Evolutionary conservation across 2,113 vertebrate species (phyloP).

Genomic region (Ariopsis seemanni): DNA sequence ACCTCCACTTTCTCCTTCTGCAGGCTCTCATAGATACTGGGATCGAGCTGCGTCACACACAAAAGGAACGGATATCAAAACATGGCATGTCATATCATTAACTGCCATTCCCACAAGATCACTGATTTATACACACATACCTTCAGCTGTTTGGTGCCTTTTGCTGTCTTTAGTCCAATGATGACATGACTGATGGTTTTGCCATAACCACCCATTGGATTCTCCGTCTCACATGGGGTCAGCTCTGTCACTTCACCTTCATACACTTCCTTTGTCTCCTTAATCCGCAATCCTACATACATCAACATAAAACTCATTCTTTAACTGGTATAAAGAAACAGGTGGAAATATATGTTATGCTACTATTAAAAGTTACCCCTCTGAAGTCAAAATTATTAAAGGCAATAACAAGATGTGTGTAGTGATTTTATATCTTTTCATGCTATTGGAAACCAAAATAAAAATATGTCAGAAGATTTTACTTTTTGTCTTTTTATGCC

Average conservation of each 20-base stretch:
- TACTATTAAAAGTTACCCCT: neutral
- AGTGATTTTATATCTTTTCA: neutral
- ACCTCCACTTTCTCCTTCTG: conserved; percentile 97
- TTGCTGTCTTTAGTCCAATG: conserved; percentile 95
- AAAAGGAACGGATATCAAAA: conserved; percentile 5
- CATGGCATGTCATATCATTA: neutral
- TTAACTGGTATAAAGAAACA: neutral
- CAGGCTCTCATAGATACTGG: conserved; percentile 97
- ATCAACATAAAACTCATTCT: neutral
- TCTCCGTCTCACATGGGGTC: conserved; percentile 96
- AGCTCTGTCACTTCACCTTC: conserved; percentile 98
- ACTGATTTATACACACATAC: conserved; percentile 60
- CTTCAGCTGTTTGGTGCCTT: conserved; percentile 97
- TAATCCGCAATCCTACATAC: conserved; percentile 86
- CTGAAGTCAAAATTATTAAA: neutral
- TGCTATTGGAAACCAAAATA: neutral
- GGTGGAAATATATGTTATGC: neutral
- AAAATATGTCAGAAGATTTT: neutral
- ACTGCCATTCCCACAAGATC: neutral
- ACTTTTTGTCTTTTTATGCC: neutral
- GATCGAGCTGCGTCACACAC: conserved; percentile 82
- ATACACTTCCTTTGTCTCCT: conserved; percentile 98
- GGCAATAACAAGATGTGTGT: neutral
- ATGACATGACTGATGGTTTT: conserved; percentile 98
- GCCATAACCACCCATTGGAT: conserved; percentile 96